Evolutionary conservation across 2,888 invertebrate species (phyloP), one percentile per base, ranked within the genome.

Genomic region (Argyresthia goedartella): DNA sequence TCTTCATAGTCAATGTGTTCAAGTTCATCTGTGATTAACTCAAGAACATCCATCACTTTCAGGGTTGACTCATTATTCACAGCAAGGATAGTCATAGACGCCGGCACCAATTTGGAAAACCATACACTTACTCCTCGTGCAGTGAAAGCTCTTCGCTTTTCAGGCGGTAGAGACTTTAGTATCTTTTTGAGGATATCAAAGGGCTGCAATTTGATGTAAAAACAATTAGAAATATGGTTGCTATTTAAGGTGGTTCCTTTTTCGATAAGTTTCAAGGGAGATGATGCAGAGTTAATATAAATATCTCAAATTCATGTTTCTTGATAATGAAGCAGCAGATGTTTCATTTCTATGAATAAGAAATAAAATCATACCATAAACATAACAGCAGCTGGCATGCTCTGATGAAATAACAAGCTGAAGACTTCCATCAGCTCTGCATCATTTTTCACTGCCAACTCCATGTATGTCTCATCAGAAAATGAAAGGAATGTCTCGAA

Each of bases 71-170:
- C 36, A 41, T 42, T 42, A 44, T 52, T 41, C 8, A 14, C 7
- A 25, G 50, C 51, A 34, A 57, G 16, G 16, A 56, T 52, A 14
- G 36, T 35, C 57, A 89, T 78, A 52, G 82, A 64, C 14, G 73
- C 61, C 0, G 89, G 88, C 51, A 89, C 59, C 8, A 89, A 61
- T 55, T 76, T 80, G 1, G 70, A 67, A 42, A 89, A 76, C 89
- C 89, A 89, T 50, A 86, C 65, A 13, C 67, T 59, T 7, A 88
- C 59, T 11, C 87, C 80, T 45, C 78, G 73, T 55, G 62, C 74
- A 46, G 73, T 67, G 71, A 73, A 86, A 52, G 49, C 63, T 56
- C 35, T 59, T 62, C 54, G 84, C 59, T 60, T 76, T 56, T 71
- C 76, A 56, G 62, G 67, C 59, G 71, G 80, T 48, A 80, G 57